Conservation (phyloP, 2,797 vertebrate species). For the Syndactyla subalaris region DNA sequence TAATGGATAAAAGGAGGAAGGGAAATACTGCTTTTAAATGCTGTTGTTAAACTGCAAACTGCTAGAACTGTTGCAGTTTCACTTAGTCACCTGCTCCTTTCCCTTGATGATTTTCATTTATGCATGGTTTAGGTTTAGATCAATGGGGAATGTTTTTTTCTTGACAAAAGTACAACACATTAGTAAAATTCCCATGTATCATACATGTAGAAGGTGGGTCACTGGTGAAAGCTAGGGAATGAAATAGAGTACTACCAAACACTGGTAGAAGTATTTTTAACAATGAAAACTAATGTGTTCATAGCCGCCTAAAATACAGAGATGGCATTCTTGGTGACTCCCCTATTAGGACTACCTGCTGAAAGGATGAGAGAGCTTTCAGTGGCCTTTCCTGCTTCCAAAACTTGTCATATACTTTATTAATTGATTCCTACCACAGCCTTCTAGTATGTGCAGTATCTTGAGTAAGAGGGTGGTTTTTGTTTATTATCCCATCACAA, state of each 20-base stretch:
- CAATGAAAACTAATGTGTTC: not conserved
- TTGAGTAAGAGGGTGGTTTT: rapidly evolving
- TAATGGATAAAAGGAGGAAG: not conserved
- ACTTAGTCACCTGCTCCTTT: not conserved
- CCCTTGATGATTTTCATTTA: not conserved
- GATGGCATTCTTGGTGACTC: not conserved
- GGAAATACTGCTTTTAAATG: not conserved
- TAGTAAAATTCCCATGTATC: not conserved
- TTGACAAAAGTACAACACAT: not conserved
- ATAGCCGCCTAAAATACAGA: not conserved
- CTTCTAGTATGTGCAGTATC: not conserved
- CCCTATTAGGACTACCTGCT: not conserved
- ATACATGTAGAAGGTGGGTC: not conserved
- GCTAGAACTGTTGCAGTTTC: not conserved
- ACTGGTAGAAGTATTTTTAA: not conserved
- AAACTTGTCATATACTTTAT: not conserved
- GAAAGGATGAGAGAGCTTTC: not conserved
- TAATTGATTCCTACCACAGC: not conserved
- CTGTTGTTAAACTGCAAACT: not conserved
- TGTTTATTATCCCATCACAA: not conserved
- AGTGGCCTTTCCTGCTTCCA: not conserved
- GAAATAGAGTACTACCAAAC: not conserved
- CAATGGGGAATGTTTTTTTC: not conserved
- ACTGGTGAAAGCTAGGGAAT: not conserved
- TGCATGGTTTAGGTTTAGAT: not conserved